Conservation (phyloP, 2,113 vertebrate species). For the Tachysurus fulvidraco region DNA sequence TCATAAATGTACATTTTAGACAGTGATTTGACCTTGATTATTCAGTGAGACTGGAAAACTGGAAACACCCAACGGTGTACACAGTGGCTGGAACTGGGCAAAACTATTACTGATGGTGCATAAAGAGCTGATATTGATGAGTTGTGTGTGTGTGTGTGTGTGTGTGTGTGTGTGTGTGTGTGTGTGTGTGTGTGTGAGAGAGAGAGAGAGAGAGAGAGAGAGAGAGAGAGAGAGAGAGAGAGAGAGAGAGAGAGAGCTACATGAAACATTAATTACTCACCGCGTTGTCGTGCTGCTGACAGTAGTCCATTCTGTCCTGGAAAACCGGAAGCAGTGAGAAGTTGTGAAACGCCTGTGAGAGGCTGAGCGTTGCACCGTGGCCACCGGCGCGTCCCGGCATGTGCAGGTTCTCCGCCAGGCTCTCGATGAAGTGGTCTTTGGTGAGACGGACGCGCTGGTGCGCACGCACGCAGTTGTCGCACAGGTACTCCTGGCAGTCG, state of each 20-base stretch:
- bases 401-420: constrained; percentile 69
- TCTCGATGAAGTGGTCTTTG: constrained; percentile 86
- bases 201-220: too few species aligned
- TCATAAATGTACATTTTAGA: neutral
- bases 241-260: neutral
- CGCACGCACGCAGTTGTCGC: constrained; percentile 84
- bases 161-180: neutral
- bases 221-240: too few species aligned
- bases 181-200: neutral
- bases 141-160: neutral
- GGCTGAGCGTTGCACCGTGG: constrained; percentile 57
- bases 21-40: too few species aligned
- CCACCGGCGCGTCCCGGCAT: constrained; percentile 43
- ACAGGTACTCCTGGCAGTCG: constrained; percentile 85
- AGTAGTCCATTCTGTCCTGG: constrained; percentile 75
- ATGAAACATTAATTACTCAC: constrained; percentile 58
- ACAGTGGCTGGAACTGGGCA: neutral
- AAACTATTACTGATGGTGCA: neutral
- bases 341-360: constrained; percentile 72
- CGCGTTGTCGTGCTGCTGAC: constrained; percentile 76
- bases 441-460: constrained; percentile 86
- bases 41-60: too few species aligned
- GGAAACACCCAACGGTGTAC: neutral
- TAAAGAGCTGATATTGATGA: neutral
- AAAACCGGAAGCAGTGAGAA: constrained; percentile 80